These are phyloP conservation scores for Lucifuga dentata DNA, from an alignment of 2,113 vertebrate species.

Conservation along the genomic window DNA sequence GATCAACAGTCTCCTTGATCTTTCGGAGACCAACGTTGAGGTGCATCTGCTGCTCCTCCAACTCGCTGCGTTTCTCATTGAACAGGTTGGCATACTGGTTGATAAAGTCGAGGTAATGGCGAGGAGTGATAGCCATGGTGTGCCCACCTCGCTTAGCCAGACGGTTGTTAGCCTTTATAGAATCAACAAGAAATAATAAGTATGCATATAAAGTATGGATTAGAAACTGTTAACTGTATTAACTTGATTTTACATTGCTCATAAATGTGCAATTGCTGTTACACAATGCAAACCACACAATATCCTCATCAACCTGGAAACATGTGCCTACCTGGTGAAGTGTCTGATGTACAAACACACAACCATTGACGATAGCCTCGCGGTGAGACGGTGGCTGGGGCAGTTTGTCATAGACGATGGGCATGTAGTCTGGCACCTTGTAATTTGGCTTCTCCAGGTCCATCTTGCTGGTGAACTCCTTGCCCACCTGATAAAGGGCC, in stretches of 20 bases:
- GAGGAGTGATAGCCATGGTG: slow-evolving; percentile 98
- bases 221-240: neutral
- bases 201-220: neutral
- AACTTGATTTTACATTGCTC: no score
- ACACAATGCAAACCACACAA: neutral
- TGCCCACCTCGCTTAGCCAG: slow-evolving; percentile 95
- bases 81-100: slow-evolving; percentile 98
- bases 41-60: slow-evolving; percentile 99
- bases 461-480: slow-evolving; percentile 99
- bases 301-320: neutral
- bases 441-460: slow-evolving; percentile 99
- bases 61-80: slow-evolving; percentile 96
- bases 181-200: neutral
- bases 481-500: slow-evolving; percentile 97
- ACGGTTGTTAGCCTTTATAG: slow-evolving; percentile 91
- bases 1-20: slow-evolving; percentile 98
- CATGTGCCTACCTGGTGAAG: slow-evolving; percentile 91
- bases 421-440: slow-evolving; percentile 98
- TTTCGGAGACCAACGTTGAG: slow-evolving; percentile 97
- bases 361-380: slow-evolving; percentile 97
- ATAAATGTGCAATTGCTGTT: no score
- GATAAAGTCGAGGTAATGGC: slow-evolving; percentile 99
- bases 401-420: slow-evolving; percentile 93
- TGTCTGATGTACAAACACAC: slow-evolving; percentile 97
- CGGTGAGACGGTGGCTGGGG: slow-evolving; percentile 93